These are phyloP conservation scores for Brachionus asplanchnoidis DNA, from an alignment of 1,140 invertebrate genomes.

Conservation along the genomic window DNA sequence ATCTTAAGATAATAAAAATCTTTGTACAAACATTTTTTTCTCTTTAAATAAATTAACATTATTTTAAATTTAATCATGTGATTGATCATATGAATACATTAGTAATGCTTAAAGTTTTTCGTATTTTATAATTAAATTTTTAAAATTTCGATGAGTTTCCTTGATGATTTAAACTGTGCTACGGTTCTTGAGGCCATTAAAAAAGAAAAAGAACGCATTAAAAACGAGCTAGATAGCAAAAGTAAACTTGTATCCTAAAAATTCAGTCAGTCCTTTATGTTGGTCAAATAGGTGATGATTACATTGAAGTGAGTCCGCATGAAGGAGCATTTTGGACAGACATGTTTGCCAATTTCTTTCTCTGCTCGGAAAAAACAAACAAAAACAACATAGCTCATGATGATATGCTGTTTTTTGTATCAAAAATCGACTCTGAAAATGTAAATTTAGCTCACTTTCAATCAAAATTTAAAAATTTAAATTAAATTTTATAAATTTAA, in stretches of 20 bases:
- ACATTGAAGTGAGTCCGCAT: constrained; percentile 58
- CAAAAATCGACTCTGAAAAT: constrained; percentile 9
- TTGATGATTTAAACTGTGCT: constrained; percentile 21
- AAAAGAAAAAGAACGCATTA: constrained; percentile 8
- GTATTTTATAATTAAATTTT: not conserved
- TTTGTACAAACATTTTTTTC: not conserved
- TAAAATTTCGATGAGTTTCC: constrained; percentile 16
- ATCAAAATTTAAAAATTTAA: not conserved
- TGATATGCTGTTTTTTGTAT: constrained; percentile 88
- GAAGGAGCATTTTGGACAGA: constrained; percentile 81
- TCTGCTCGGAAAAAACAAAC: constrained; percentile 70
- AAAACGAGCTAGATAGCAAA: not conserved
- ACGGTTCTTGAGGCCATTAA: constrained; percentile 34
- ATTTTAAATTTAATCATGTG: not conserved
- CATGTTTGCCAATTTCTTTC: constrained; percentile 85
- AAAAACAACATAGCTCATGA: constrained; percentile 71
- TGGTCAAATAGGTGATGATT: not conserved
- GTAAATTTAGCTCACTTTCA: not conserved
- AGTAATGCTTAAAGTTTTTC: not conserved
- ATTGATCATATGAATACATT: not conserved
- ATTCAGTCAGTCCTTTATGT: not conserved
- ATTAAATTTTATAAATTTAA: no score
- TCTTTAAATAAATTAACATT: not conserved
- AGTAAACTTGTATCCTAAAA: not conserved
- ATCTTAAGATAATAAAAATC: not conserved